These are phyloP conservation scores for Vespertilio murinus DNA, from an alignment of 2,797 vertebrate genomes.

Conservation along the genomic window DNA sequence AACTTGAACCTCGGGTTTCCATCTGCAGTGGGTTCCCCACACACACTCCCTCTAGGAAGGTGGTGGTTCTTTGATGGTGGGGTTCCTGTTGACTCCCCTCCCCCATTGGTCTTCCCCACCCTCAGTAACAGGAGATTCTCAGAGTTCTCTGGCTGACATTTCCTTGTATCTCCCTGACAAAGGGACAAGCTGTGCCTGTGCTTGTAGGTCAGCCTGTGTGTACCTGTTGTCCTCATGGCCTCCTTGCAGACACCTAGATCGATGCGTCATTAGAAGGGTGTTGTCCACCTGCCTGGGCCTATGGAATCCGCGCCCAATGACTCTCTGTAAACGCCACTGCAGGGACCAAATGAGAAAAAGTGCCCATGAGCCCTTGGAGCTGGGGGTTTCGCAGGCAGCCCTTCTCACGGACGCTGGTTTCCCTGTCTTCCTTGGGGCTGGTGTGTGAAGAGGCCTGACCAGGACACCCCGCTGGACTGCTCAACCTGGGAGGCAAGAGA, in stretches of 20 bases:
- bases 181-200: fast-evolving
- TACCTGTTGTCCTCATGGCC: fast-evolving
- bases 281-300: fast-evolving
- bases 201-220: fast-evolving
- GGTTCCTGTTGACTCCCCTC: not conserved
- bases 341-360: not conserved
- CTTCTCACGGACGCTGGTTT: not conserved
- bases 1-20: not conserved
- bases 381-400: fast-evolving
- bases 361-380: not conserved
- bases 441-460: not conserved
- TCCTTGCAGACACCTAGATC: no score
- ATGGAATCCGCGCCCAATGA: fast-evolving
- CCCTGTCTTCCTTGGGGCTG: not conserved
- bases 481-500: no score
- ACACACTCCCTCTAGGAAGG: not conserved
- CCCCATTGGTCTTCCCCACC: not conserved
- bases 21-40: not conserved
- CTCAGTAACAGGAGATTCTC: not conserved
- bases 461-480: fast-evolving
- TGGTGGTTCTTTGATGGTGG: not conserved
- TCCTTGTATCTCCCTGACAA: not conserved
- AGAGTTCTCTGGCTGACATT: not conserved
- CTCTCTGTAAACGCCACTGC: not conserved
- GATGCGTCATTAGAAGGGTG: not conserved